Conservation (phyloP, 1,140 invertebrate species). For the Wasmannia auropunctata region DNA sequence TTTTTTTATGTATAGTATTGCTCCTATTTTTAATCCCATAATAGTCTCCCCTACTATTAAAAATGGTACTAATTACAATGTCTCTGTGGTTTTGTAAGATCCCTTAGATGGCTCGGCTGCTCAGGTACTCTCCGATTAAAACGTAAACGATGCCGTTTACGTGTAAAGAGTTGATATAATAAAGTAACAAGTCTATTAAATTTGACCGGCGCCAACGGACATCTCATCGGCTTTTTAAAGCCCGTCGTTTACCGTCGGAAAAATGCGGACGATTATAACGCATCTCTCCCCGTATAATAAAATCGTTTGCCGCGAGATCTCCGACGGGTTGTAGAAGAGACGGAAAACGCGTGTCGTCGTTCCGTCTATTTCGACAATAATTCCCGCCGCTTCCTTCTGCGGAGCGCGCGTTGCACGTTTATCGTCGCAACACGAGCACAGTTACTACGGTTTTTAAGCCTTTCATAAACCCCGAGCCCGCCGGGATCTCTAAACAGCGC, state of each 20-base stretch:
- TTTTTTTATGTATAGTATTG: no score
- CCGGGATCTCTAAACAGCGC: slow-evolving; percentile 66
- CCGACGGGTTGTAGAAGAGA: background rate
- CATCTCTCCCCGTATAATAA: background rate
- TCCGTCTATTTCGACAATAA: slow-evolving; percentile 8
- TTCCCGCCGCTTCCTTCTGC: slow-evolving; percentile 42
- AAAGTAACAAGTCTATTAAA: slow-evolving; percentile 27
- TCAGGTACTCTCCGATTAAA: background rate
- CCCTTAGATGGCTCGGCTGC: background rate
- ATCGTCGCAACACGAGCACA: slow-evolving; percentile 57
- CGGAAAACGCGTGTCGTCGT: slow-evolving; percentile 16
- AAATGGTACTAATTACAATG: background rate
- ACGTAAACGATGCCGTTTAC: background rate
- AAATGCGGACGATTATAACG: slow-evolving; percentile 29
- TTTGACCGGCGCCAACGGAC: background rate
- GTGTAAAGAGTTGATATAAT: background rate
- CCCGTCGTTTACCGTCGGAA: background rate
- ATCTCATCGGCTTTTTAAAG: background rate
- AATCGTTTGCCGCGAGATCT: background rate
- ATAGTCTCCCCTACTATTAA: no score
- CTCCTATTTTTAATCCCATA: no score
- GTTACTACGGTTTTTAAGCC: slow-evolving; percentile 68
- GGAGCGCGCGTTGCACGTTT: slow-evolving; percentile 3
- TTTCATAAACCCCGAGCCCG: slow-evolving; percentile 67
- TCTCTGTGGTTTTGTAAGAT: background rate